A percentile compares a stretch with the other conserved stretches of the same genome.
These are phyloP conservation scores for Actias luna DNA, from an alignment of 2,888 invertebrate species.

Conservation along the genomic window DNA sequence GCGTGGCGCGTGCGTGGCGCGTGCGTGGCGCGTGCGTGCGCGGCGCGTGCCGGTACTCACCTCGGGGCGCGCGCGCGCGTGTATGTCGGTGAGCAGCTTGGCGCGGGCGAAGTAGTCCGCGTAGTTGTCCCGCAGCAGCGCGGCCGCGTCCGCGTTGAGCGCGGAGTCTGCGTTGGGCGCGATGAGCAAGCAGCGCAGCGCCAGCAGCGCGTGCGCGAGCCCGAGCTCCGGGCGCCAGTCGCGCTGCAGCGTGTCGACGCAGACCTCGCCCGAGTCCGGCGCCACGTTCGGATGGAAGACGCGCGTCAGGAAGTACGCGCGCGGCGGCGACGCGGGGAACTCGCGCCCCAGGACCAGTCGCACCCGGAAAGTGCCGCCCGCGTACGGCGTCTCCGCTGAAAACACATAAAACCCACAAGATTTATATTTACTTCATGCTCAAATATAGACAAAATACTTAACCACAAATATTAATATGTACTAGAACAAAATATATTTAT, in stretches of 20 bases:
- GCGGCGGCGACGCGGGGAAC: constrained; percentile 95
- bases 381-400: constrained; percentile 95
- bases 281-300: constrained; percentile 99
- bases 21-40: constrained; percentile 2
- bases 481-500: no score
- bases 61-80: constrained; percentile 46
- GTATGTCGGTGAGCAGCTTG: constrained; percentile 70
- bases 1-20: no score
- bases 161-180: constrained; percentile 99
- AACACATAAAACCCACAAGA: no score
- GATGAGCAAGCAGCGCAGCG: constrained; percentile 95
- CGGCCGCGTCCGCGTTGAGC: constrained; percentile 97
- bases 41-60: constrained; percentile 54
- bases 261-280: constrained; percentile 93
- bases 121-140: constrained; percentile 94
- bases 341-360: constrained; percentile 95
- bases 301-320: constrained; percentile 95
- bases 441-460: no score
- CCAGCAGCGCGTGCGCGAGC: constrained; percentile 95
- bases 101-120: constrained; percentile 90
- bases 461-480: no score
- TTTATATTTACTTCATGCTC: no score
- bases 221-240: constrained; percentile 98
- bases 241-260: constrained; percentile 97
- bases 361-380: constrained; percentile 93